Conservation (phyloP, 2,888 invertebrate genomes). For the Anticlea derivata region DNA sequence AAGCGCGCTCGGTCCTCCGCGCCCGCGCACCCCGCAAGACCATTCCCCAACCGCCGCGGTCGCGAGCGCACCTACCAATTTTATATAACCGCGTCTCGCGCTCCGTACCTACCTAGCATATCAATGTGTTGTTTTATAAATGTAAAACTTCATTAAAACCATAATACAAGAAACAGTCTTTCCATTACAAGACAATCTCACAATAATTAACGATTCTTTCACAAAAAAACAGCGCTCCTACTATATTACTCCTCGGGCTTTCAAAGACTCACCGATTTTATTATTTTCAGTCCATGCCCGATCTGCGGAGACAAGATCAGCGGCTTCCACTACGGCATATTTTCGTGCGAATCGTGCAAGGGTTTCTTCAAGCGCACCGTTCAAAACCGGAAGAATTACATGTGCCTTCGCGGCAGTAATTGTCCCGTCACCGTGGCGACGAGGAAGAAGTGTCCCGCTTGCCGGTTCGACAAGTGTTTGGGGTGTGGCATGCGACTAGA, state of each 20-base stretch:
- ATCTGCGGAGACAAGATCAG: constrained; percentile 98
- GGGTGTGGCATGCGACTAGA: constrained; percentile 98
- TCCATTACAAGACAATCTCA: too few species aligned
- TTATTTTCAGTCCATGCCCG: constrained; percentile 90
- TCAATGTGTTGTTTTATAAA: too few species aligned
- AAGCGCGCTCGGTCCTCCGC: too few species aligned
- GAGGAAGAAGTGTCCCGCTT: constrained; percentile 98
- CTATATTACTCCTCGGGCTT: not conserved
- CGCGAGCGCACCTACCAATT: too few species aligned
- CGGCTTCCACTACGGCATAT: constrained; percentile 99
- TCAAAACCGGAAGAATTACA: constrained; percentile 98
- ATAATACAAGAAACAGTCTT: too few species aligned
- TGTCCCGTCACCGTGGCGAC: constrained; percentile 97
- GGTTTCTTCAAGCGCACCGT: constrained; percentile 99
- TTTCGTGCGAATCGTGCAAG: constrained; percentile 98
- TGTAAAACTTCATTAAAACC: too few species aligned
- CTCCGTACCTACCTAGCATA: too few species aligned
- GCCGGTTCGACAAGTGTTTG: constrained; percentile 97
- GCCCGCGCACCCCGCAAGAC: too few species aligned
- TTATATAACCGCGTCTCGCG: too few species aligned
- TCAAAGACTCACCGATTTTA: not conserved
- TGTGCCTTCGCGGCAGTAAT: constrained; percentile 94
- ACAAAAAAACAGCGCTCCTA: too few species aligned
- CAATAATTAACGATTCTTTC: too few species aligned
- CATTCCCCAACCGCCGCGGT: too few species aligned